Conservation (phyloP, 53 echinoderm and acorn worm genomes). For the Hippasteria phrygiana region DNA sequence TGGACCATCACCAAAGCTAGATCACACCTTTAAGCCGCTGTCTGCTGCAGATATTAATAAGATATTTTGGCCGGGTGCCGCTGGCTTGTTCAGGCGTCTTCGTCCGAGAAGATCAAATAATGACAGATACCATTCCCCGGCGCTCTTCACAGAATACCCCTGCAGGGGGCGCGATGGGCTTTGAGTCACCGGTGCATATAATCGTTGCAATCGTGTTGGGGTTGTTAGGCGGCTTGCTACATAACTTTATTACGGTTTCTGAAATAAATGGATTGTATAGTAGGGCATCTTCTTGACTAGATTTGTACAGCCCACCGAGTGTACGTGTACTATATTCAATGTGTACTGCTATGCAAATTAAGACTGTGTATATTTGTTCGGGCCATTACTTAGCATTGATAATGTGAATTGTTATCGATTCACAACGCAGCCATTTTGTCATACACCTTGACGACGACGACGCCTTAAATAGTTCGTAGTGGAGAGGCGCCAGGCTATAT, state of each 20-base stretch:
- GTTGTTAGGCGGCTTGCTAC: neutral
- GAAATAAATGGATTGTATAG: neutral
- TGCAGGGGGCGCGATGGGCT: neutral
- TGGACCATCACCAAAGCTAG: too few relatives aligned
- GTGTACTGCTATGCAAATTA: too few relatives aligned
- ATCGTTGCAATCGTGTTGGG: neutral
- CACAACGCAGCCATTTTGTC: neutral
- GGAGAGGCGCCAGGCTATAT: neutral
- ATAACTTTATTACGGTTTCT: slow-evolving; percentile 30
- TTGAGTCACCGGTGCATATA: slow-evolving; percentile 23
- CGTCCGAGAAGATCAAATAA: neutral
- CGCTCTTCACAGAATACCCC: neutral
- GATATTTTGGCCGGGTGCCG: neutral
- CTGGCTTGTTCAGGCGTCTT: neutral
- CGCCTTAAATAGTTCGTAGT: neutral
- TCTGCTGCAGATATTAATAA: neutral
- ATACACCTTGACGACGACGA: neutral
- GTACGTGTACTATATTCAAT: too few relatives aligned
- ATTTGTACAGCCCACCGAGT: neutral
- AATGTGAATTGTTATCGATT: neutral
- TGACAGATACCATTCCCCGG: neutral
- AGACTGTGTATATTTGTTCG: too few relatives aligned
- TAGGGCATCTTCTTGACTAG: neutral
- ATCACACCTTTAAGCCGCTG: too few relatives aligned
- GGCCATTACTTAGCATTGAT: too few relatives aligned